Evolutionary conservation across 2,113 vertebrate species (phyloP), one percentile per base, ranked within the genome.

Genomic region (Amblyopsis rosae): DNA sequence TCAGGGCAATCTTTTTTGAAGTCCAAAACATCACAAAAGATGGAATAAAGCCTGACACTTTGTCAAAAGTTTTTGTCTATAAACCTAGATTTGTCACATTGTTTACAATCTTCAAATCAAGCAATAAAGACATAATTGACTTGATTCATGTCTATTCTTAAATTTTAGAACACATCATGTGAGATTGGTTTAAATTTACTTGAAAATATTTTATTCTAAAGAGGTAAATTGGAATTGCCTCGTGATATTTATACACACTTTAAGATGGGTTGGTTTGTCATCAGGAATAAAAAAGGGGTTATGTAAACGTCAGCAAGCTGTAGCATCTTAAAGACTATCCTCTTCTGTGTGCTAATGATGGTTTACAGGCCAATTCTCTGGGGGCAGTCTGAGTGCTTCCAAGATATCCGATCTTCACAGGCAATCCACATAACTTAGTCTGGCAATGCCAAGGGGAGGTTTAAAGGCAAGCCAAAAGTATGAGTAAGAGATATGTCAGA

Each of bases 321-420:
- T 86, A 85, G 84, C 82, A 81, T 89, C 89, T 89, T 75, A 77
- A 89, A 88, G 88, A 88, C 82, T 86, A 81, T 82, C 80, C 82
- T 88, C 82, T 79, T 87, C 79, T 50, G 67, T 69, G 79, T 75
- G 68, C 87, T 91, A 91, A 93, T 90, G 85, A 88, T 80, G 86
- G 85, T 91, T 91, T 91, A 89, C 91, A 86, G 86, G 81, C 86
- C 85, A 88, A 88, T 89, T 84, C 88, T 88, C 90, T 75, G 65
- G 88, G 86, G 90, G 79, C 82, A 81, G 74, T 80, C 80, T 75
- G 83, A 87, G 87, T 82, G 85, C 89, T 90, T 85, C 78, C 86
- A 84, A 83, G 77, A 86, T 82, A 84, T 82, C 80, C 72, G 81
- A 78, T 90, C 85, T 90, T 89, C 79, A 89, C 81, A 86, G 81